Evolutionary conservation across 2,113 vertebrate genomes (phyloP), one percentile per base, ranked within the genome.

Genomic region (Nothobranchius furzeri): DNA sequence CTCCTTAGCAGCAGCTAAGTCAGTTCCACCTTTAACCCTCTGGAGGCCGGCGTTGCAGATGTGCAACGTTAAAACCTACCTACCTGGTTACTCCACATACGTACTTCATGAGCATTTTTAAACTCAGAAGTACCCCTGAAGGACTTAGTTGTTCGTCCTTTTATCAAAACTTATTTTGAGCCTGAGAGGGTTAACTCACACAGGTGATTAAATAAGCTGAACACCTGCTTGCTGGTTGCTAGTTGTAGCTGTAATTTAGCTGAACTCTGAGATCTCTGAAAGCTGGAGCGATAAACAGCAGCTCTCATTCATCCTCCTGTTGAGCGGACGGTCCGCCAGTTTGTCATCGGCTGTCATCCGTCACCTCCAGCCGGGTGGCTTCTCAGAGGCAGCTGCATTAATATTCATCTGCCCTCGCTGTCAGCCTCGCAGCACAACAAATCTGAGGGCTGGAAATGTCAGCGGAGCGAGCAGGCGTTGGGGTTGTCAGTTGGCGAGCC

Each of bases 371-470:
- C 55, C 24, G 54, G 58, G 66, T 11, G 67, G 47, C 59, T 75
- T 71, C 67, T 70, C 50, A 2, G 59, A 35, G 64, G 68, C 47
- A 6, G 69, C 60, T 2, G 24, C 79, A 79, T 85, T 65, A 79
- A 88, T 88, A 85, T 85, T 79, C 48, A 83, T 79, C 53, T 1
- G 57, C 48, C 25, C 73, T 79, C 25, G 9, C 81, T 64, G 81
- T 78, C 78, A 72, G 50, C 51, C 55, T 64, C 17, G 40, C 70
- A 53, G 66, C 71, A 40, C 66, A 70, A 62, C 79, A 79, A 64
- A 73, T 79, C 61, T 42, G 47, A 75, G 79, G 69, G 24, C 79
- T 62, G 77, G 35, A 79, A 67, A 77, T 81, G 82, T 83, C 84
- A 83, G 53, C 20, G 12, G 74, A 77, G 58, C 25, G 53, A 70